Conservation (phyloP, 2,888 invertebrate genomes). For the Megalurothrips usitatus region DNA sequence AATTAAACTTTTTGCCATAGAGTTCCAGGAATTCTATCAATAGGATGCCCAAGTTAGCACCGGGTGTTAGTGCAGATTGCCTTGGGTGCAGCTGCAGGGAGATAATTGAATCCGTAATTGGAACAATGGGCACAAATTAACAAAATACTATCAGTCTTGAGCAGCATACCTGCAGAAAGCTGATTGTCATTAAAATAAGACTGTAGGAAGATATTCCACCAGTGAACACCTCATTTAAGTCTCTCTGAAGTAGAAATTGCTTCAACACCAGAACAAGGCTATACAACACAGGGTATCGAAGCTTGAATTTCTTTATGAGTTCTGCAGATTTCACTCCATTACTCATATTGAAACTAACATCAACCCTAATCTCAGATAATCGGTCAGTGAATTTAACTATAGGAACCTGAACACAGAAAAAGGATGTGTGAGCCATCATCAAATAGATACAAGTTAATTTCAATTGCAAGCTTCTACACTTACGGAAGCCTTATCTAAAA, state of each 20-base stretch:
- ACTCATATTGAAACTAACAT: slow-evolving; percentile 99
- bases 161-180: slow-evolving; percentile 73
- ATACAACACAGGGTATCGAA: slow-evolving; percentile 81
- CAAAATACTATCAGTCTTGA: background rate
- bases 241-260: slow-evolving; percentile 95
- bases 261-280: slow-evolving; percentile 96
- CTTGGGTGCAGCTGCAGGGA: slow-evolving; percentile 74
- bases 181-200: slow-evolving; percentile 96
- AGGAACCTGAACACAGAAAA: slow-evolving; percentile 60
- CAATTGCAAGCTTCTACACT: slow-evolving; percentile 38
- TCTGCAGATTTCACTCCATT: slow-evolving; percentile 96
- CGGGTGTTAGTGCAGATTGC: slow-evolving; percentile 59
- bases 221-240: slow-evolving; percentile 98
- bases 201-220: slow-evolving; percentile 99
- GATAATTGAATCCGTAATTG: background rate
- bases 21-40: slow-evolving; percentile 96
- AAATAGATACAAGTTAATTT: background rate
- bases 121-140: background rate
- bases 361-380: slow-evolving; percentile 84
- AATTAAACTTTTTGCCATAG: slow-evolving; percentile 94
- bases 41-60: slow-evolving; percentile 84
- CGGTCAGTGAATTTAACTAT: slow-evolving; percentile 95
- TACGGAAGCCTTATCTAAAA: slow-evolving; percentile 93
- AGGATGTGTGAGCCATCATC: background rate
- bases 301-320: slow-evolving; percentile 86